phyloP scores from a whole-genome alignment of 2,113 vertebrate genomes.

The Carettochelys insculpta region DNA sequence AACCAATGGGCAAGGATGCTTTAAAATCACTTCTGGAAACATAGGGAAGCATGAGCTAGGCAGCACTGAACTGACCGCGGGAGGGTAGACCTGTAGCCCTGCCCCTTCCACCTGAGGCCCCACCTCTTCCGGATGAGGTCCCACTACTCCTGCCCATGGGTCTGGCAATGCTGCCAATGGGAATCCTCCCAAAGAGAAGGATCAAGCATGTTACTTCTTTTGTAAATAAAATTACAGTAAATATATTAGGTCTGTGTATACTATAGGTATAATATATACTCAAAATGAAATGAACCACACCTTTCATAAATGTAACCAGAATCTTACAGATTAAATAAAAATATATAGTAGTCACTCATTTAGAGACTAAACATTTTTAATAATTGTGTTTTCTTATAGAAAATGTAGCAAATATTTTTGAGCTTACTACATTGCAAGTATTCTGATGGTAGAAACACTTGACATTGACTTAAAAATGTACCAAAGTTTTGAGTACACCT shows the following conservation, averaged over 20 bases:
- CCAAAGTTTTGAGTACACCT: slow-evolving; percentile 29
- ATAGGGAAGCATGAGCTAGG: no score
- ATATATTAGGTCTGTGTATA: neutral
- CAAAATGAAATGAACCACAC: neutral
- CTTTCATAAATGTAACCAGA: neutral
- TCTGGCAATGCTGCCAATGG: no score
- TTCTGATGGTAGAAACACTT: slow-evolving; percentile 16
- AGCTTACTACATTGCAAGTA: slow-evolving; percentile 22
- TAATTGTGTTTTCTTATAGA: slow-evolving; percentile 4
- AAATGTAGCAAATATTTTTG: slow-evolving; percentile 11
- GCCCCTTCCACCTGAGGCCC: no score
- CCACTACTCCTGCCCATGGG: no score
- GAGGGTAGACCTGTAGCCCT: no score
- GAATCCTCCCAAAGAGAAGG: no score
- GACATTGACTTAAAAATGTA: slow-evolving; percentile 34
- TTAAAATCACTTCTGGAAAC: no score
- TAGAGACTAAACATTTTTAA: neutral
- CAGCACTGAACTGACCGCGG: no score
- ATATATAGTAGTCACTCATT: neutral
- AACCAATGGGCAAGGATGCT: no score
- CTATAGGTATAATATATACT: neutral
- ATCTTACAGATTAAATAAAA: neutral
- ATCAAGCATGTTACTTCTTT: no score
- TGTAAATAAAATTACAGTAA: neutral
- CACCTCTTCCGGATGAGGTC: no score